phyloP scores from a whole-genome alignment of 2,113 vertebrate genomes.

The Paraplagusia blochii region DNA sequence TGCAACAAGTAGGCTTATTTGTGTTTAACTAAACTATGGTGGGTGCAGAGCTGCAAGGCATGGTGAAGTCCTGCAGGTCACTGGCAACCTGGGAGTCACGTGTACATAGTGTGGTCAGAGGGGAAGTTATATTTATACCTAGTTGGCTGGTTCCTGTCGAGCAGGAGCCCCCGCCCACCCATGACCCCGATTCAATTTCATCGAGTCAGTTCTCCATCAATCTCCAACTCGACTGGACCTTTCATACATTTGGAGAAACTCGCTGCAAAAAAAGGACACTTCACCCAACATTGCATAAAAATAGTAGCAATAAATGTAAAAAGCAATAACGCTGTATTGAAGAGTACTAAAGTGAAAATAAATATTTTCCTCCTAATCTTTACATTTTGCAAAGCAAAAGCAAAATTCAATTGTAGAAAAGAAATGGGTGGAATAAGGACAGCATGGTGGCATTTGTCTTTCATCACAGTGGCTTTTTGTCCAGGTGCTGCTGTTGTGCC shows the following conservation, averaged over 20 bases:
- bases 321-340: no score
- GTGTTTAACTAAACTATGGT: no score
- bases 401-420: neutral
- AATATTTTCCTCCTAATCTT: no score
- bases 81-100: constrained; percentile 29
- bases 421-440: neutral
- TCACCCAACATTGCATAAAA: constrained; percentile 1
- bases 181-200: constrained; percentile 62
- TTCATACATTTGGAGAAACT: constrained; percentile 12
- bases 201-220: constrained; percentile 49
- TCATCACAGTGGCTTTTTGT: constrained; percentile 11
- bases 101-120: constrained; percentile 38
- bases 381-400: neutral
- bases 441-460: neutral
- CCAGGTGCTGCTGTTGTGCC: constrained; percentile 16
- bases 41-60: neutral
- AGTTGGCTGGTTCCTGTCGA: constrained; percentile 31
- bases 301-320: neutral
- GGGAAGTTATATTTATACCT: constrained; percentile 64
- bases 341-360: no score
- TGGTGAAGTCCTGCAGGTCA: constrained; percentile 26
- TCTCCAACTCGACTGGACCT: constrained; percentile 11
- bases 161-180: constrained; percentile 26
- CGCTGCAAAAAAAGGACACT: neutral
- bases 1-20: no score